Conservation (phyloP, 2,797 vertebrate genomes). For the Rhadinocentrus ornatus region DNA sequence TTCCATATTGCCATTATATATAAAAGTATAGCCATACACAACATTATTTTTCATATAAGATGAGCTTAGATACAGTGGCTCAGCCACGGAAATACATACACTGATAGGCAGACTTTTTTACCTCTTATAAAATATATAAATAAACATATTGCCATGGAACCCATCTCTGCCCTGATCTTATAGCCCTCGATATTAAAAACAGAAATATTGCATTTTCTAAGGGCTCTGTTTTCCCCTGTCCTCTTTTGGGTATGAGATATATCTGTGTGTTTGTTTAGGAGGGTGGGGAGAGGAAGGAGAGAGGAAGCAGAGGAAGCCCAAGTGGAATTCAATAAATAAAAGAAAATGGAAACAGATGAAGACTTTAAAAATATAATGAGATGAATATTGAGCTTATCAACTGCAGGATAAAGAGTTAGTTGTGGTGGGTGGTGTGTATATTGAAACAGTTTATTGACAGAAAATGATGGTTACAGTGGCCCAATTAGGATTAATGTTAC, state of each 20-base stretch:
- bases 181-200: constrained; percentile 90
- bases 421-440: constrained; percentile 36
- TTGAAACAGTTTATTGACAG: constrained; percentile 65
- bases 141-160: constrained; percentile 88
- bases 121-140: constrained; percentile 85
- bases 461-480: constrained; percentile 56
- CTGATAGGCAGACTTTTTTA: constrained; percentile 76
- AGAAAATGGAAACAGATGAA: constrained; percentile 81
- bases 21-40: constrained; percentile 88
- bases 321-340: constrained; percentile 76
- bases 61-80: constrained; percentile 71
- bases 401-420: constrained; percentile 55
- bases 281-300: constrained; percentile 36
- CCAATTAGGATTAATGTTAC: constrained; percentile 64
- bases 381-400: constrained; percentile 77
- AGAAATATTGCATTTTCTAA: constrained; percentile 87
- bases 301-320: constrained; percentile 58
- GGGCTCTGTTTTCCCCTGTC: constrained; percentile 77
- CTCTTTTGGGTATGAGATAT: constrained; percentile 77
- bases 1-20: constrained; percentile 95
- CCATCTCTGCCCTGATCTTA: constrained; percentile 88
- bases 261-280: constrained; percentile 66
- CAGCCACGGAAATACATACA: constrained; percentile 70
- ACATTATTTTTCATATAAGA: constrained; percentile 88
- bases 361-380: constrained; percentile 76